Percentiles rank a stretch among this genome's conserved stretches.
Conservation (phyloP, 2,113 vertebrate genomes). For the Gobius niger region DNA sequence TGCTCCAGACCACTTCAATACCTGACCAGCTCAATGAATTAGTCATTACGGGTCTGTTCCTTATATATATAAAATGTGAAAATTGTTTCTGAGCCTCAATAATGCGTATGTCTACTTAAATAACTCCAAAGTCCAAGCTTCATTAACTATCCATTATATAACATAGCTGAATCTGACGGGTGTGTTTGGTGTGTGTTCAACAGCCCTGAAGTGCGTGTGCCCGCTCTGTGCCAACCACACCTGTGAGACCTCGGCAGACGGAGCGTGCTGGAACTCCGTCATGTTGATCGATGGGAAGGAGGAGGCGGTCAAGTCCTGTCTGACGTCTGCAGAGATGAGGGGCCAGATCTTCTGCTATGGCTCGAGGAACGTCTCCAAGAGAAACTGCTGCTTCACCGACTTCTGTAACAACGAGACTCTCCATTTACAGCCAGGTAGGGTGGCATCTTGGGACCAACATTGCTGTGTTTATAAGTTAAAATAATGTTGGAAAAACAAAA, state of each 20-base stretch:
- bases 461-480: no score
- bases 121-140: no score
- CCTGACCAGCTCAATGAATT: no score
- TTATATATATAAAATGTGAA: no score
- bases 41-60: no score
- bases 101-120: no score
- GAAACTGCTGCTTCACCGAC: conserved; percentile 94
- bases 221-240: conserved; percentile 90
- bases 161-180: background rate
- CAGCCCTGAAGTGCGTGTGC: conserved; percentile 92
- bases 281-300: conserved; percentile 90
- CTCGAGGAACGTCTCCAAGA: conserved; percentile 89
- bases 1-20: no score
- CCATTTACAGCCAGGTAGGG: conserved; percentile 81
- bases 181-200: background rate
- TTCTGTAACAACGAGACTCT: conserved; percentile 97
- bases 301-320: conserved; percentile 87
- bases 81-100: no score
- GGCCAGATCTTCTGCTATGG: conserved; percentile 93
- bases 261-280: conserved; percentile 94
- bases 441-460: no score
- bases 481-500: no score
- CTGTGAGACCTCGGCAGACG: conserved; percentile 89
- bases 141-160: background rate
- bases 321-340: conserved; percentile 86